Percentiles rank a stretch among this genome's conserved stretches.
These are phyloP conservation scores for Gastracanthus pulcherrimus DNA, from an alignment of 2,888 invertebrate genomes.

Conservation along the genomic window DNA sequence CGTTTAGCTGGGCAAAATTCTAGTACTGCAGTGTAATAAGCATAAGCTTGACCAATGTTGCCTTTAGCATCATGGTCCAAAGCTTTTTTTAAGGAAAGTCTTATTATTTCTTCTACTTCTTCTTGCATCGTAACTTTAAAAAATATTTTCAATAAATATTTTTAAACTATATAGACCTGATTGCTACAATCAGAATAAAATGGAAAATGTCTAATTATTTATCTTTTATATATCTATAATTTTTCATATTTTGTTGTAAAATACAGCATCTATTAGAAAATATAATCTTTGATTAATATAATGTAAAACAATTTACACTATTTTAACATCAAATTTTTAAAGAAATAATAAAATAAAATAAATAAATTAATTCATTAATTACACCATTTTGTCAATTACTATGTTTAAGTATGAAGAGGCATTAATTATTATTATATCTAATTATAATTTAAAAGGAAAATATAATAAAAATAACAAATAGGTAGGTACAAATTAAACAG, in stretches of 20 bases:
- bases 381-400: no score
- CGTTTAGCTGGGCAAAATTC: conserved; percentile 65
- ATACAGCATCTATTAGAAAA: no score
- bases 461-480: background rate
- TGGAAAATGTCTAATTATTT: background rate
- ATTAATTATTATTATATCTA: no score
- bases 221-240: no score
- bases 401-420: no score
- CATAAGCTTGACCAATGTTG: conserved; percentile 69
- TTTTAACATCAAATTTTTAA: no score
- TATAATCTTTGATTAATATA: no score
- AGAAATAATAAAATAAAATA: no score
- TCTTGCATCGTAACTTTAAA: conserved; percentile 61
- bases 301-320: no score
- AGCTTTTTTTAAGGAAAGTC: conserved; percentile 66
- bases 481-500: background rate
- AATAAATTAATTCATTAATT: no score
- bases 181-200: background rate
- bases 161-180: background rate
- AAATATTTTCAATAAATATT: background rate
- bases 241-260: no score
- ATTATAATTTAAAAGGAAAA: background rate
- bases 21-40: conserved; percentile 68
- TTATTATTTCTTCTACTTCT: conserved; percentile 64
- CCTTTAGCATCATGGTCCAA: conserved; percentile 65